Evolutionary conservation across 1,140 invertebrate species (phyloP).

Genomic region (Lepidurus packardi): DNA sequence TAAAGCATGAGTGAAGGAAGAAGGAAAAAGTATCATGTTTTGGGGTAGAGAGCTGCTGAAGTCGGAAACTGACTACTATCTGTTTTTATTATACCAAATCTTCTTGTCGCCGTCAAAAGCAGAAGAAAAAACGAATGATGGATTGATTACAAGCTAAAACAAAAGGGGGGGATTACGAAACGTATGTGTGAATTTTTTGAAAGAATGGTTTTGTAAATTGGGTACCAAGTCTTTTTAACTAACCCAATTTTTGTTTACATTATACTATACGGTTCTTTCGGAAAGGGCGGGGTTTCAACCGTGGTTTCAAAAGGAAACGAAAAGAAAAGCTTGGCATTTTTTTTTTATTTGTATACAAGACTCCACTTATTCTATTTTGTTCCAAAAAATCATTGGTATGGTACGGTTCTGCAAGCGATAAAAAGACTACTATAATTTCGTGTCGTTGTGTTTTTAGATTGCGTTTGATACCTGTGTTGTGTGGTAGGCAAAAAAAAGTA

Average conservation of each 20-base stretch:
- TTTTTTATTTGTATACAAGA: constrained; percentile 3
- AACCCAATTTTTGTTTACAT: background rate
- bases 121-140: background rate
- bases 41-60: too few relatives aligned
- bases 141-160: too few relatives aligned
- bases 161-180: too few relatives aligned
- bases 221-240: constrained; percentile 22
- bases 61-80: background rate
- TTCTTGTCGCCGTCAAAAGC: background rate
- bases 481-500: constrained; percentile 9
- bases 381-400: background rate
- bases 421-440: background rate
- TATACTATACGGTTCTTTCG: background rate
- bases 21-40: background rate
- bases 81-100: constrained; percentile 10
- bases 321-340: background rate
- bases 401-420: background rate
- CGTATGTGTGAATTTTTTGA: too few relatives aligned
- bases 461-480: constrained; percentile 21
- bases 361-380: background rate
- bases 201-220: background rate
- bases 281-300: background rate
- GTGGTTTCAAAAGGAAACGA: background rate
- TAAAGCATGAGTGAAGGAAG: background rate
- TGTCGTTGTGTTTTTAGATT: constrained; percentile 7